Conservation (phyloP, 2,888 invertebrate species). For the Glaucopsyche alexis region DNA sequence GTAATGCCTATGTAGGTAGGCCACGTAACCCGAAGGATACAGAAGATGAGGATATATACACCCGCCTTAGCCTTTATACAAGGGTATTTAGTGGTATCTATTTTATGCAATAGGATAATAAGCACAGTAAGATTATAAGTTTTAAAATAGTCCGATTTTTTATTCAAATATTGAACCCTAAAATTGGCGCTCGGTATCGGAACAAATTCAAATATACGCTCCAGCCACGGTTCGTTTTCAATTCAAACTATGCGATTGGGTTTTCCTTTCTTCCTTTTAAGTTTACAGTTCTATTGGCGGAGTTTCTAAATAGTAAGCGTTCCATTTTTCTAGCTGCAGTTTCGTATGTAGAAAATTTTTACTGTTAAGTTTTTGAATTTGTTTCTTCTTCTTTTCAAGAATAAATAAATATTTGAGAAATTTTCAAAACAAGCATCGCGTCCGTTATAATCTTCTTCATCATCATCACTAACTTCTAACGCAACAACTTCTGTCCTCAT, state of each 20-base stretch:
- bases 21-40: no score
- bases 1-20: no score
- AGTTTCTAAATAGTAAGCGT: conserved; percentile 31
- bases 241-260: conserved; percentile 32
- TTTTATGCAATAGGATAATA: no score
- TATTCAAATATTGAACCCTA: conserved; percentile 18
- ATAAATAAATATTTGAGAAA: neutral
- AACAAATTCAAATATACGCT: conserved; percentile 31
- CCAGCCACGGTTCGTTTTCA: conserved; percentile 31
- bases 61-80: no score
- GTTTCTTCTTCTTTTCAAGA: neutral
- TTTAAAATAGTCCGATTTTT: conserved; percentile 17
- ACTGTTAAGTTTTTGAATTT: conserved; percentile 10
- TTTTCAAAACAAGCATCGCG: no score
- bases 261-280: conserved; percentile 30
- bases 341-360: conserved; percentile 21
- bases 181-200: conserved; percentile 29
- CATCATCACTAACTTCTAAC: no score
- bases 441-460: no score
- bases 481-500: no score
- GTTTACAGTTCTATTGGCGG: conserved; percentile 31
- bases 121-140: neutral
- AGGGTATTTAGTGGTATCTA: no score
- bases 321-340: conserved; percentile 28
- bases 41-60: no score